Evolutionary conservation across 2,888 invertebrate genomes (phyloP).

Genomic region (Drosophila austrosaltans): DNA sequence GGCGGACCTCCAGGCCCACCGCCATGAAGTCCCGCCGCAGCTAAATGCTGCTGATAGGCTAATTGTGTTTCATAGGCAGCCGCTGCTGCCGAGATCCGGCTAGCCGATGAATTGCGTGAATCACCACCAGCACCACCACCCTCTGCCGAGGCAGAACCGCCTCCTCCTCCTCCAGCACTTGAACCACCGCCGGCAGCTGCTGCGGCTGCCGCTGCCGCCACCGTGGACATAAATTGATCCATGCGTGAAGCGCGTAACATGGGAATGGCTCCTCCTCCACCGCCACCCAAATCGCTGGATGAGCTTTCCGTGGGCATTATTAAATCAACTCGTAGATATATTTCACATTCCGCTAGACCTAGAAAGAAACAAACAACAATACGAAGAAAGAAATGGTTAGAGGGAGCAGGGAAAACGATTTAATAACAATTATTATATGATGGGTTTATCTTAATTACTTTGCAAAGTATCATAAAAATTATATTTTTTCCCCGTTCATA

Average conservation of each 20-base stretch:
- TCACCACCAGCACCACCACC: slow-evolving; percentile 54
- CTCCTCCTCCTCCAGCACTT: slow-evolving; percentile 65
- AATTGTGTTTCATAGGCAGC: slow-evolving; percentile 86
- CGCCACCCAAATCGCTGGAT: slow-evolving; percentile 59
- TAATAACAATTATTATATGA: slow-evolving; percentile 71
- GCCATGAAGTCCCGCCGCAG: slow-evolving; percentile 83
- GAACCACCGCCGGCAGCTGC: slow-evolving; percentile 68
- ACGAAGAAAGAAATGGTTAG: neutral
- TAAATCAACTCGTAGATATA: slow-evolving; percentile 23
- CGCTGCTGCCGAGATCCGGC: slow-evolving; percentile 80
- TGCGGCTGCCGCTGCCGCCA: slow-evolving; percentile 75
- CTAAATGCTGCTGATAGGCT: slow-evolving; percentile 88
- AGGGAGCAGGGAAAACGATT: neutral
- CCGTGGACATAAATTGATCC: slow-evolving; percentile 86
- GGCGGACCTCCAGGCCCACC: slow-evolving; percentile 25
- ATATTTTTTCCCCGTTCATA: slow-evolving; percentile 31
- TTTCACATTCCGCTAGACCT: slow-evolving; percentile 69
- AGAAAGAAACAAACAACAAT: slow-evolving; percentile 1
- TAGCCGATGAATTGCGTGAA: slow-evolving; percentile 80
- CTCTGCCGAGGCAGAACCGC: slow-evolving; percentile 55
- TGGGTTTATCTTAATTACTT: slow-evolving; percentile 72
- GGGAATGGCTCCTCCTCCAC: slow-evolving; percentile 76
- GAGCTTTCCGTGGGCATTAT: slow-evolving; percentile 81
- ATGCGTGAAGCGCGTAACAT: slow-evolving; percentile 84
- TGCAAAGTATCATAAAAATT: slow-evolving; percentile 68